phyloP scores from a whole-genome alignment of 2,113 vertebrate genomes.

The Syngnathus typhle region DNA sequence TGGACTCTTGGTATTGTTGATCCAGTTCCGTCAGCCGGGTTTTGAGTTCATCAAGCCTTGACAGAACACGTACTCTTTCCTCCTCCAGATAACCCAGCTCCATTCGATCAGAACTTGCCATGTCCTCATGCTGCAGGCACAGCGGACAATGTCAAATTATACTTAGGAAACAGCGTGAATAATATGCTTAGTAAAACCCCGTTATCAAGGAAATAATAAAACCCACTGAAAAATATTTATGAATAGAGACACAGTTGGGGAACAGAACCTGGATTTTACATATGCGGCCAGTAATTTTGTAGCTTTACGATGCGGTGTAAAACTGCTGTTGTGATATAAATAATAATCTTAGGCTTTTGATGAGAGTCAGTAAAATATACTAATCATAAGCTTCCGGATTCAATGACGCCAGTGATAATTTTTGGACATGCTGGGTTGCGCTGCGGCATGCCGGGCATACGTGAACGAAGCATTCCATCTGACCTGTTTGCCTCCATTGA shows the following conservation, averaged over 20 bases:
- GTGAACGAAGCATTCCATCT: slow-evolving; percentile 14
- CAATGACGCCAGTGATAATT: slow-evolving; percentile 20
- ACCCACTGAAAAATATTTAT: neutral
- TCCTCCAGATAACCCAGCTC: slow-evolving; percentile 82
- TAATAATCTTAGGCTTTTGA: neutral
- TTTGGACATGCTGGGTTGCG: slow-evolving; percentile 26
- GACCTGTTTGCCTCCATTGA: slow-evolving; percentile 67
- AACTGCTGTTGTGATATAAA: neutral
- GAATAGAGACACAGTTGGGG: neutral
- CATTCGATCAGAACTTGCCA: slow-evolving; percentile 45
- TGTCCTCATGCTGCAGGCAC: slow-evolving; percentile 78
- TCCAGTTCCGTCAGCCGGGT: slow-evolving; percentile 83
- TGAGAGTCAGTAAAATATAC: neutral
- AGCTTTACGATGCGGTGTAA: neutral
- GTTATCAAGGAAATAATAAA: neutral
- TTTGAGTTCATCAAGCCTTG: slow-evolving; percentile 83
- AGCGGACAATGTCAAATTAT: neutral
- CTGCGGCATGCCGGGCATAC: slow-evolving; percentile 36
- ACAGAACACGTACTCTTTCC: slow-evolving; percentile 73
- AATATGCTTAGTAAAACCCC: neutral
- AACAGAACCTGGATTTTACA: neutral
- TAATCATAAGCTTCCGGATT: neutral
- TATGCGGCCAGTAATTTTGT: too few species aligned
- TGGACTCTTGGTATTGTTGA: slow-evolving; percentile 88
- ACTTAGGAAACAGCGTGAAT: neutral